Evolutionary conservation across 2,113 vertebrate species (phyloP), one percentile per base, ranked within the genome.

Genomic region (Triplophysa siluroides): DNA sequence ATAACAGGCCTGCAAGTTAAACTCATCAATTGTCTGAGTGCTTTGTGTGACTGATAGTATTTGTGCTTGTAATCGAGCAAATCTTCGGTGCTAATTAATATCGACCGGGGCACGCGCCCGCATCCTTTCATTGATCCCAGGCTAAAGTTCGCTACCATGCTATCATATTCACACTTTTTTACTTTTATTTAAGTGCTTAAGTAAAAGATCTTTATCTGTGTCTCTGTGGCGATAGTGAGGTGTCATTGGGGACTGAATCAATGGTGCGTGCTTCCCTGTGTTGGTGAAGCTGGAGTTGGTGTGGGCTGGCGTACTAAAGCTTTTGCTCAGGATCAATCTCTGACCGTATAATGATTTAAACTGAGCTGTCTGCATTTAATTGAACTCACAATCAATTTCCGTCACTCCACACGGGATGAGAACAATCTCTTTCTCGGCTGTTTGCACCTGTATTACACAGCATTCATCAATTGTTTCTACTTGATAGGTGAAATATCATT

Each of bases 261-360:
- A 80, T 60, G 13, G 2, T 60, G 33, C 9, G 38, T 45, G 52
- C 29, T 76, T 54, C 72, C 33, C 26, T 62, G 16, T 75, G 63
- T 41, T 50, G 64, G 79, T 45, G 56, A 60, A 38, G 62, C 47
- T 66, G 29, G 38, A 76, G 64, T 68, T 21, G 8, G 14, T 11
- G 61, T 33, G 50, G 18, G 50, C 63, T 74, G 26, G 19, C n/a
- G 54, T 58, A n/a, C 19, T 58, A 21, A 75, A 67, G 70, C 58
- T 67, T 67, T 74, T 65, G 16, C 10, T 66, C 79, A 26, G 13
- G 72, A 76, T 81, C 79, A 72, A 76, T 81, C 24, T 60, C 38
- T 75, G 43, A 52, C 64, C 41, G 54, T 61, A 61, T 76, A 81
- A 76, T 5, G 41, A 81, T 69, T 81, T 81, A 69, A 68, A 76